These are phyloP conservation scores for Drosophila pandora DNA, from an alignment of 1,140 invertebrate species.

Conservation along the genomic window DNA sequence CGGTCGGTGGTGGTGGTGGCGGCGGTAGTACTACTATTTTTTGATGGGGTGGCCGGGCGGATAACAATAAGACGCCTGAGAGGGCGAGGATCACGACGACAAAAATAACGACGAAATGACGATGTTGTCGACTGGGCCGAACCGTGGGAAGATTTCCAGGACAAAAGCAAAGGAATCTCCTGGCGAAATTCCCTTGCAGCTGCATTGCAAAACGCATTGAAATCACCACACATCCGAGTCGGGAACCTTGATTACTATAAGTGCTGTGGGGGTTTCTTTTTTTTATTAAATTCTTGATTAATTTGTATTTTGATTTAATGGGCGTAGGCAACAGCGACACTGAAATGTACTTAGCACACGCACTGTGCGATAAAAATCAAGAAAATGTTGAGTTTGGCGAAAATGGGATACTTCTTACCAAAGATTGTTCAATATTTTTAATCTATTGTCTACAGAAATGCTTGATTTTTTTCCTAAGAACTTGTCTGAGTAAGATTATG, in stretches of 20 bases:
- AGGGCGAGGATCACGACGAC: conserved; percentile 38
- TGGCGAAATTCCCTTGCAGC: conserved; percentile 68
- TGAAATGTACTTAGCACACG: conserved; percentile 37
- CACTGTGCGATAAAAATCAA: not conserved
- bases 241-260: conserved; percentile 31
- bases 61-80: conserved; percentile 52
- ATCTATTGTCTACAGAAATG: too few relatives aligned
- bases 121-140: conserved; percentile 45
- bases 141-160: conserved; percentile 79
- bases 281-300: conserved; percentile 5
- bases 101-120: conserved; percentile 1
- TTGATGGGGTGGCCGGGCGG: conserved; percentile 22
- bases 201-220: conserved; percentile 51
- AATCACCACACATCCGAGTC: conserved; percentile 39
- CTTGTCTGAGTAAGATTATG: too few relatives aligned
- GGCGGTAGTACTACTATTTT: conserved; percentile 4
- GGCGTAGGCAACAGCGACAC: conserved; percentile 42
- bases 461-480: not conserved
- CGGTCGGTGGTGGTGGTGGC: conserved; percentile 40
- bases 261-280: conserved; percentile 7
- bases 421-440: too few relatives aligned
- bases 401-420: not conserved
- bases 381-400: not conserved
- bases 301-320: conserved; percentile 25
- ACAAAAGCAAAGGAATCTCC: conserved; percentile 58